Evolutionary conservation across 2,113 vertebrate species (phyloP).

Genomic region (Semicossyphus pulcher): DNA sequence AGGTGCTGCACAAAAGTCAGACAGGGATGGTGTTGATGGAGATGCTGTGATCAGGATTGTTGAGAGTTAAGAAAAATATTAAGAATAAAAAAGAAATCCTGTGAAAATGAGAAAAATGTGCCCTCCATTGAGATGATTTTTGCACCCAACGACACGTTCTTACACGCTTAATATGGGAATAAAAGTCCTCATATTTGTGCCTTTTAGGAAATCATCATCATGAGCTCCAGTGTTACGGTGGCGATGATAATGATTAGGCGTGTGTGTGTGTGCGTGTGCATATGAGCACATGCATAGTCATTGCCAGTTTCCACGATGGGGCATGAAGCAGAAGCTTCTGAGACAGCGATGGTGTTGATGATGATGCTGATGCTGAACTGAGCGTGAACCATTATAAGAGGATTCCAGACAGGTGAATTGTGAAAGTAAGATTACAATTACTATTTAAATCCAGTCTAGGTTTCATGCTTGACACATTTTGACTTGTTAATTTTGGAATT

Average conservation of each 20-base stretch:
- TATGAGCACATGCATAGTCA: too few species aligned
- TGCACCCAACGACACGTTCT: neutral
- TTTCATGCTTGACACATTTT: conserved; percentile 13
- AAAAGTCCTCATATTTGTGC: neutral
- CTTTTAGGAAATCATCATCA: too few species aligned
- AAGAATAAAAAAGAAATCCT: too few species aligned
- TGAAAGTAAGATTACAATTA: neutral
- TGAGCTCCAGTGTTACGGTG: too few species aligned
- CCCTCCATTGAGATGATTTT: neutral
- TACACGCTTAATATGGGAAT: neutral
- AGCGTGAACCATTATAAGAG: neutral
- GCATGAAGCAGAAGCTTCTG: too few species aligned
- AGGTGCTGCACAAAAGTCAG: conserved; percentile 8
- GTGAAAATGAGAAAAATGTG: too few species aligned
- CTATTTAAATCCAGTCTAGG: neutral
- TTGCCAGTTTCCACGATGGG: too few species aligned
- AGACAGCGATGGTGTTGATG: neutral
- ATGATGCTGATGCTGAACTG: neutral
- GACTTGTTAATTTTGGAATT: conserved; percentile 37
- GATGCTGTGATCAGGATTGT: too few species aligned
- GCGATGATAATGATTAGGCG: too few species aligned
- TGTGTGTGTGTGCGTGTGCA: too few species aligned
- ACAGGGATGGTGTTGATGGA: too few species aligned
- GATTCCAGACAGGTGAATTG: neutral
- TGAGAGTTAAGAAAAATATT: too few species aligned